Percentiles rank a stretch among this genome's conserved stretches.
Conservation (phyloP, 2,888 invertebrate species). For the Caenorhabditis sp. region DNA sequence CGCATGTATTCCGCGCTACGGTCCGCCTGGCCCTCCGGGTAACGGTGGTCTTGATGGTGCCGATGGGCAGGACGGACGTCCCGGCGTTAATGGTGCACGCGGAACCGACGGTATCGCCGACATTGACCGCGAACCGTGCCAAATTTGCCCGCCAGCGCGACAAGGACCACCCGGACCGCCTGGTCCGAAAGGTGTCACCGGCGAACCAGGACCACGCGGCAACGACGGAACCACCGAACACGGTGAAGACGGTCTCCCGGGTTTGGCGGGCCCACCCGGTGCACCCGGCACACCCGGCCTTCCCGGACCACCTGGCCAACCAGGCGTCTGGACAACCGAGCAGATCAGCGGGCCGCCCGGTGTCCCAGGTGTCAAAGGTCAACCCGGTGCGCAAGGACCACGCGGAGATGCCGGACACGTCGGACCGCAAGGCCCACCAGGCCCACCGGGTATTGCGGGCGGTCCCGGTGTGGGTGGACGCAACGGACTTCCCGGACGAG, state of each 20-base stretch:
- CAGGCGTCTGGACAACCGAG: slow-evolving; percentile 10
- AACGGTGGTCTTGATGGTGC: slow-evolving; percentile 21
- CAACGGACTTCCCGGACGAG: slow-evolving; percentile 30
- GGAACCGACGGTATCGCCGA: slow-evolving; percentile 38
- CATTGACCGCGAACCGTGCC: slow-evolving; percentile 37
- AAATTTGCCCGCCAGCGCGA: slow-evolving; percentile 35
- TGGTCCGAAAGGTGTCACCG: slow-evolving; percentile 35
- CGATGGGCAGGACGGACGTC: slow-evolving; percentile 32
- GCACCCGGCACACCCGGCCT: slow-evolving; percentile 34
- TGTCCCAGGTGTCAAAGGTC: slow-evolving; percentile 21
- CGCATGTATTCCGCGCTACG: slow-evolving; percentile 21
- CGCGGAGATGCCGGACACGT: slow-evolving; percentile 22
- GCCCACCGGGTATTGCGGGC: slow-evolving; percentile 29
- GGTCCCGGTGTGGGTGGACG: slow-evolving; percentile 29
- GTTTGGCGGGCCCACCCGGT: slow-evolving; percentile 37
- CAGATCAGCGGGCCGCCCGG: slow-evolving; percentile 32
- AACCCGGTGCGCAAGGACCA: slow-evolving; percentile 28
- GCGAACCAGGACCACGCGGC: slow-evolving; percentile 33
- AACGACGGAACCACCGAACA: slow-evolving; percentile 33
- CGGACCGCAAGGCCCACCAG: slow-evolving; percentile 36
- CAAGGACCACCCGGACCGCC: slow-evolving; percentile 35
- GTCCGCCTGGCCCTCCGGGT: slow-evolving; percentile 39
- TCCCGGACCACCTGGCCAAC: slow-evolving; percentile 19
- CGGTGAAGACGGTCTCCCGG: slow-evolving; percentile 31
- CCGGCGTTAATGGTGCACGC: slow-evolving; percentile 23